phyloP scores from a whole-genome alignment of 2,113 vertebrate genomes.

The Rutilus rutilus region DNA sequence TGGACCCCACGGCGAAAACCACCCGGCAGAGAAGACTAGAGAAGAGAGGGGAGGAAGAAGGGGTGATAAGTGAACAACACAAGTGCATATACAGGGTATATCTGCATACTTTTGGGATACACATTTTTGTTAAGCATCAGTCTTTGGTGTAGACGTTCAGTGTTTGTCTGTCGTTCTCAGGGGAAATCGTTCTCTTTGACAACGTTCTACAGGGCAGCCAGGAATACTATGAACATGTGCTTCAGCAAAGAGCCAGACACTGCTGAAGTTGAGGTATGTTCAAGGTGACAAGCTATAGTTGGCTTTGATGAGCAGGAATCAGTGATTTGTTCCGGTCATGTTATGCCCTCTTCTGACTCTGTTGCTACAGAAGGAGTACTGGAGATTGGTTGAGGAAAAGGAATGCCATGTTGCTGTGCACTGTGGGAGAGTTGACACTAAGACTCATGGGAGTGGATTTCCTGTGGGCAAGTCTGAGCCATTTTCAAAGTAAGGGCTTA shows the following conservation, averaged over 20 bases:
- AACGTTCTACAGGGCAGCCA: conserved; percentile 89
- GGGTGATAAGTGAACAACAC: conserved; percentile 83
- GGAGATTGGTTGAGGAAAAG: conserved; percentile 88
- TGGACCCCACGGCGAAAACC: conserved; percentile 79
- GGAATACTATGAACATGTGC: conserved; percentile 92
- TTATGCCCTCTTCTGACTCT: conserved; percentile 4
- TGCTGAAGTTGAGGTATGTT: conserved; percentile 86
- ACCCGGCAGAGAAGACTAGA: conserved; percentile 83
- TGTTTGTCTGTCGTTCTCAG: conserved; percentile 69
- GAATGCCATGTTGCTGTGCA: conserved; percentile 90
- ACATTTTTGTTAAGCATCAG: neutral
- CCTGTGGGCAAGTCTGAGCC: conserved; percentile 89
- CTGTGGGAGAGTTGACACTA: conserved; percentile 90
- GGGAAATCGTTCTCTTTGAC: conserved; percentile 90
- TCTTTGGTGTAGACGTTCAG: conserved; percentile 23
- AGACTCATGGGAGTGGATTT: conserved; percentile 89
- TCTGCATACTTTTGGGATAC: neutral
- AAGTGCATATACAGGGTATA: conserved; percentile 90
- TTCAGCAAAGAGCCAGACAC: conserved; percentile 87
- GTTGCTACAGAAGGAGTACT: conserved; percentile 85
- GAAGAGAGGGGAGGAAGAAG: conserved; percentile 78
- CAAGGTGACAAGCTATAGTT: neutral
- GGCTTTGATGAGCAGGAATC: neutral
- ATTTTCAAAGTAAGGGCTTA: conserved; percentile 83
- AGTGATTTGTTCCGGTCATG: neutral